Evolutionary conservation across 1,140 invertebrate species (phyloP), one percentile per base, ranked within the genome.

Genomic region (Leptopilina clavipes): DNA sequence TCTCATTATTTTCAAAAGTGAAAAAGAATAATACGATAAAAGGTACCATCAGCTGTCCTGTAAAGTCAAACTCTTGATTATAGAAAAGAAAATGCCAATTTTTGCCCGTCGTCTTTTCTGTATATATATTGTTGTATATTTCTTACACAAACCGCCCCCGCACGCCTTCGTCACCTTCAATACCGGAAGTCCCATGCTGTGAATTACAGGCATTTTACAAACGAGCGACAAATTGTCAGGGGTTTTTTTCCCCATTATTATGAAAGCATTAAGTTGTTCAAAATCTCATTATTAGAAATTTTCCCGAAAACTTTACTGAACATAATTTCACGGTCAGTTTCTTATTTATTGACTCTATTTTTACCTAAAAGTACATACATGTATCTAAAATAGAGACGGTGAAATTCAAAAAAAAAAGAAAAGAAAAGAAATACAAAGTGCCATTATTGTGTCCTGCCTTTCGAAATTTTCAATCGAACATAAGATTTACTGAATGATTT

Each of bases 121-220:
- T 81, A 71, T 79, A 70, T 44, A 76, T 77, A 77, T 84, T 86
- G 86, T 83, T 89, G 82, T 88, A n/a, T n/a, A n/a, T 88, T 88
- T 65, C 59, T 80, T 74, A 87, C 78, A 88, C 88, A 87, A 89
- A 89, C 85, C 88, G 86, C 89, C 89, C 81, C 79, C 83, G 83
- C 83, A 78, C 81, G 76, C 72, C 78, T 71, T 74, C 52, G 31
- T 43, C 56, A n/a, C 43, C 40, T 65, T 5, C 1, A 31, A 48
- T 59, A 76, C 82, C 86, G 89, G 88, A 89, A 85, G 83, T 88
- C 81, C 84, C 88, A 72, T 82, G 86, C 87, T 89, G 87, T 19
- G 88, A 82, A 85, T 83, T 86, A 86, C 80, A 78, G 71, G 65
- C 71, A 80, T 31, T 76, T 81, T 80, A 87, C 85, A 31, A 82